phyloP scores from a whole-genome alignment of 2,113 vertebrate genomes.

The Synodontis membranacea region DNA sequence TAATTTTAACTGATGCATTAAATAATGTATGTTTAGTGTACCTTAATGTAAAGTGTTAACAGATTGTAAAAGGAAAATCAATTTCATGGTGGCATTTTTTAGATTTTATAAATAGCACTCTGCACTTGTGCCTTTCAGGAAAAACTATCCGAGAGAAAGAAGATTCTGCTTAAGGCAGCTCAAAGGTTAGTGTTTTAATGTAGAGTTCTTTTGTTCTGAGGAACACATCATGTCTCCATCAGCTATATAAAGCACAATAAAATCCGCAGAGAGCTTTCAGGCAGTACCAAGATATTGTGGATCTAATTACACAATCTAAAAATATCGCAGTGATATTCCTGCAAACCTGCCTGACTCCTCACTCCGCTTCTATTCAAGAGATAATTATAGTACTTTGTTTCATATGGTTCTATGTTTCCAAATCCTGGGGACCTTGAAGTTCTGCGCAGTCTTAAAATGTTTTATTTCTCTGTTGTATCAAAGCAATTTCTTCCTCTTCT shows the following conservation, averaged over 20 bases:
- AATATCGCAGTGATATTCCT: slow-evolving; percentile 13
- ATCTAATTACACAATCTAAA: slow-evolving; percentile 33
- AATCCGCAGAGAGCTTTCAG: slow-evolving; percentile 8
- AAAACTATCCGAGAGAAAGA: slow-evolving; percentile 85
- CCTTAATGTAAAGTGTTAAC: neutral
- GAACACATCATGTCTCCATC: neutral
- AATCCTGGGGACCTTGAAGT: neutral
- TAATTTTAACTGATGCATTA: neutral
- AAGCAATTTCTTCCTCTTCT: neutral
- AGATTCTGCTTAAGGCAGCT: slow-evolving; percentile 84
- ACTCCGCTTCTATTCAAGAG: neutral
- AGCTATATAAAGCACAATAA: slow-evolving; percentile 21
- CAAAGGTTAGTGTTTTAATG: slow-evolving; percentile 76
- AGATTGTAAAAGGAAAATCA: too few relatives aligned
- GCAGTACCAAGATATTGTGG: neutral
- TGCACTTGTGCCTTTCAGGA: slow-evolving; percentile 70
- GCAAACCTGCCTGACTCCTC: slow-evolving; percentile 12
- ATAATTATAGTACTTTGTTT: slow-evolving; percentile 9
- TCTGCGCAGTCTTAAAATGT: neutral
- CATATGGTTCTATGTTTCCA: neutral
- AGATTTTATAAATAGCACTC: neutral
- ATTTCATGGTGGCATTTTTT: too few relatives aligned
- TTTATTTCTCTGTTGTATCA: neutral
- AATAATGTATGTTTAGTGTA: neutral
- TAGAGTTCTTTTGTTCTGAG: neutral